phyloP scores from a whole-genome alignment of 2,888 invertebrate genomes.

The Stenichneumon culpator region DNA sequence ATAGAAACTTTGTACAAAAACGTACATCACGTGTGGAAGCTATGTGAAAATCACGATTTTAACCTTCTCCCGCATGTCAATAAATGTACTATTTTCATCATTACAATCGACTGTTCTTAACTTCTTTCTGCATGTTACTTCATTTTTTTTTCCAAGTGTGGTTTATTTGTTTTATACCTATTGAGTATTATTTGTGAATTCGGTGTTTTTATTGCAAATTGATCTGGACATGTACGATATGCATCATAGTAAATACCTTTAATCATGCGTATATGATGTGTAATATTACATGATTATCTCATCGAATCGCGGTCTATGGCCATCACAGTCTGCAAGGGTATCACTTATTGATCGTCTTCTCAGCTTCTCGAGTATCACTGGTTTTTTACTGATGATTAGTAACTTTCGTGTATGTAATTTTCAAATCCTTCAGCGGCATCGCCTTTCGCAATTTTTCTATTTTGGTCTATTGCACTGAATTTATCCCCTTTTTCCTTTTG shows the following conservation, averaged over 20 bases:
- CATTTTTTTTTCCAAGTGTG: background rate
- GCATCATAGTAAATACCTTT: background rate
- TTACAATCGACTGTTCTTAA: background rate
- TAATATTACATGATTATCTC: background rate
- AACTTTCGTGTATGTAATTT: background rate
- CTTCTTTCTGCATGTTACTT: background rate
- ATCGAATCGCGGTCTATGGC: background rate
- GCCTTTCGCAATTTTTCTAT: background rate
- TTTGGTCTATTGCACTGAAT: background rate
- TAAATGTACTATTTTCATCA: background rate
- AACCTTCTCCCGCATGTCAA: background rate
- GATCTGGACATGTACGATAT: background rate
- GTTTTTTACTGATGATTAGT: background rate
- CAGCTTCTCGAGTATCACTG: background rate
- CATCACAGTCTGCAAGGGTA: background rate
- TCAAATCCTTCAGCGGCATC: background rate
- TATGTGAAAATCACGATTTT: background rate
- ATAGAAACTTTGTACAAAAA: background rate
- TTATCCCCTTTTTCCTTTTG: too few species aligned
- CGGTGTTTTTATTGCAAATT: background rate
- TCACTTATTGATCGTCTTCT: background rate
- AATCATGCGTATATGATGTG: background rate
- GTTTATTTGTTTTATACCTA: background rate
- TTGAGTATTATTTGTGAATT: background rate
- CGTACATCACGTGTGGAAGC: background rate